Evolutionary conservation across 2,888 invertebrate genomes (phyloP), one percentile per base, ranked within the genome.

Genomic region (Agrochola circellaris): DNA sequence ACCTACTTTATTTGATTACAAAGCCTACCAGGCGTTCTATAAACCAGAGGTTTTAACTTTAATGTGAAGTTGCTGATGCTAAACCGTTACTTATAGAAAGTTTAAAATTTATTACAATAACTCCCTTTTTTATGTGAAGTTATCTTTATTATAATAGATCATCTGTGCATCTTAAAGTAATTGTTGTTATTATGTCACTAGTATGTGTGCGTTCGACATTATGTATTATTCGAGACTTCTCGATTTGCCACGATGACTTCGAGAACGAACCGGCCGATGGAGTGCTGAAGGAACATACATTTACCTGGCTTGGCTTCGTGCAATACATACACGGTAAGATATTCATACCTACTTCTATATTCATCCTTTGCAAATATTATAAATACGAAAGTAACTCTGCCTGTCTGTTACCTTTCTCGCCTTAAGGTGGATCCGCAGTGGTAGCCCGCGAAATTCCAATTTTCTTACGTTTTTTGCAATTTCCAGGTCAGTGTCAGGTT

Each of bases 291-390:
- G 90, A 91, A 34, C 93, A 94, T 69, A 93, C 94, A 0, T 96
- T 96, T 76, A 91, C 90, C 11, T 96, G 96, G 96, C 90, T 96
- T 11, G 96, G 93, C 11, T 95, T 96, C 75, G 90, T 93, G 8
- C 95, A 96, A 80, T 96, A 95, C 75, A 88, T 92, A 34, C 96
- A 96, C 74, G 94, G 96, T 95, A 76, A 83, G 92, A 34, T n/a
- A 51, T 51, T 38, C 56, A 20, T n/a, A n/a, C 34, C 7, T 34
- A 17, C 17, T 11, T 51, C 23, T 26, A 67, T 54, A 7, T 30
- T 51, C 9, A 51, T 34, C 51, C 23, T 54, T 68, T 20, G 15
- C 7, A 4, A 54, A n/a, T 68, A 34, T 68, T 51, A 45, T 45
- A 45, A 4, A 15, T 45, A 15, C 5, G 5, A 45, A 45, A 45